Base-by-base conservation (phyloP, 2,888 invertebrate genomes). In the Thysanoteuthis rhombus region DNA sequence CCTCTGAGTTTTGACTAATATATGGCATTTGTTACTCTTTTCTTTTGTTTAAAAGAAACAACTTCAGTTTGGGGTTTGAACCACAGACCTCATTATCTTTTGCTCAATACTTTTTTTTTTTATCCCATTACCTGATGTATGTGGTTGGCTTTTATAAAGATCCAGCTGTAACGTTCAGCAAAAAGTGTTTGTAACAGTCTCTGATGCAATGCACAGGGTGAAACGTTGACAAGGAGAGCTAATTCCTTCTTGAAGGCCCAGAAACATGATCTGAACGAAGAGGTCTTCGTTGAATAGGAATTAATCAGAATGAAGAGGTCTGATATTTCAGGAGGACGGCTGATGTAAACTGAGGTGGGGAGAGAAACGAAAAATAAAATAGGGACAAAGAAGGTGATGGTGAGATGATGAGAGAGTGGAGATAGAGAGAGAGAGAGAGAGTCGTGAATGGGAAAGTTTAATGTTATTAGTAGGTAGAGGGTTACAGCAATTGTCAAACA, bases 351-450 rank as follows among this genome's bases (percentile, higher is more conserved):
- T 39, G 38, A 90, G 36, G n/a, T n/a, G n/a, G n/a, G 22, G 90
- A 38, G 40, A 39, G 28, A 40, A 40, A 90, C 12, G 90, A 38
- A 25, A 39, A 40, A 90, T 38, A 39, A 38, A 90, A 39, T 22
- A 28, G 40, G 19, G 90, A 39, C 38, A 19, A 10, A 12, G 19
- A 2, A 58, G 58, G 58, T 90, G 38, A 38, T 0, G 12, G 19
- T 28, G 25, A 12, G 89, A 12, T 12, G n/a, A 19, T 22, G 89
- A 89, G 89, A 89, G 89, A 89, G 89, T 22, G 89, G n/a, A n/a
- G n/a, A n/a, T n/a, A 38, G 90, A 90, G 90, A 90, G 90, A 90
- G 38, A 90, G n/a, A 32, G 90, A 90, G 90, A 90, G 90, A 90
- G 90, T 36, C 12, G n/a, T 36, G n/a, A 38, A 32, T n/a, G 38